Evolutionary conservation across 2,113 vertebrate genomes (phyloP).

Genomic region (Cariama cristata): DNA sequence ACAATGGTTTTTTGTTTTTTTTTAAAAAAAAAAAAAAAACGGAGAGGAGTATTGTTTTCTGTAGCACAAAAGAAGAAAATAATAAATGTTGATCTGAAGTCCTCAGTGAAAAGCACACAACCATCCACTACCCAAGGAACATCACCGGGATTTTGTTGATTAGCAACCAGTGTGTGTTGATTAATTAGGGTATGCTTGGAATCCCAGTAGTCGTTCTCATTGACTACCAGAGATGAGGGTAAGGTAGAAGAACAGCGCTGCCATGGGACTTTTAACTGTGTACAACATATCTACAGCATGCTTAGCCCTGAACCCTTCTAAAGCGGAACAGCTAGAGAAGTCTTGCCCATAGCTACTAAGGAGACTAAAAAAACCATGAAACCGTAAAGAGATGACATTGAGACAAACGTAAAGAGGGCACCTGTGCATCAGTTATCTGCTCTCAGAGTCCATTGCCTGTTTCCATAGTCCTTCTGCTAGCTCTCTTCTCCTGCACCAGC

Average conservation of each 20-base stretch:
- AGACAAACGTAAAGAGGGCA: background rate
- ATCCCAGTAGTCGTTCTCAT: background rate
- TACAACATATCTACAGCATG: background rate
- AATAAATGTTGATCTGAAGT: background rate
- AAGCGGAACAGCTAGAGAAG: background rate
- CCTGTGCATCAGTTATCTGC: background rate
- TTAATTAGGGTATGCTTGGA: background rate
- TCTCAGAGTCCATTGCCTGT: fast-evolving
- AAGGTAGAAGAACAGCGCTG: background rate
- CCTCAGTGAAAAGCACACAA: background rate
- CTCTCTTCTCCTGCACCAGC: background rate
- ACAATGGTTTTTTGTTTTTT: background rate
- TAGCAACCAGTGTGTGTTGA: background rate
- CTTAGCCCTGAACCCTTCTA: background rate
- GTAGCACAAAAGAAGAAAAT: background rate
- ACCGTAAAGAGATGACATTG: background rate
- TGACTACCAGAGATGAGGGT: background rate
- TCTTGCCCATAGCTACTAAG: background rate
- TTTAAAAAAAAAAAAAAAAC: no score
- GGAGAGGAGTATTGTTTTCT: fast-evolving
- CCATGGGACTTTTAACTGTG: background rate
- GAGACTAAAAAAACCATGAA: background rate
- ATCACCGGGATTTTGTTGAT: background rate
- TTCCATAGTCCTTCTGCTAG: background rate
- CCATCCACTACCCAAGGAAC: background rate